Evolutionary conservation across 35 echinoderm and acorn worm species (phyloP).

Genomic region (Heliocidaris tuberculata): DNA sequence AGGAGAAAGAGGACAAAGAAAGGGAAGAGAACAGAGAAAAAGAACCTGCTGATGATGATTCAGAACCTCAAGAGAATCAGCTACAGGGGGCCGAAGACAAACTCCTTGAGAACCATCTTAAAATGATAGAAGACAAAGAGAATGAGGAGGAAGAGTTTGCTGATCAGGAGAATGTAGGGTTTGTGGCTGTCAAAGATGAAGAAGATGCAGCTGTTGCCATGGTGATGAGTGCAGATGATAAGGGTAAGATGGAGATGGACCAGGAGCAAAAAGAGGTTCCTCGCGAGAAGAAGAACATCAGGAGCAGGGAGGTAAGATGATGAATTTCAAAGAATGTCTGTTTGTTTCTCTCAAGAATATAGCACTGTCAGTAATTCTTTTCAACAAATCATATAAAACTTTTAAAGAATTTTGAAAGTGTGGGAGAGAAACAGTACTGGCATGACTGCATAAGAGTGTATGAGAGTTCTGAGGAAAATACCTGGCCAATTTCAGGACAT

Average conservation of each 20-base stretch:
- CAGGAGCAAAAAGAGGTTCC: not conserved
- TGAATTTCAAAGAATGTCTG: not conserved
- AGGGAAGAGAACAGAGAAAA: not conserved
- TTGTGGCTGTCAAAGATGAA: not conserved
- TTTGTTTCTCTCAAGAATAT: not conserved
- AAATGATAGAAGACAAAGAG: not conserved
- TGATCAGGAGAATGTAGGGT: not conserved
- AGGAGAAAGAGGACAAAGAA: not conserved
- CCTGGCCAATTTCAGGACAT: no score
- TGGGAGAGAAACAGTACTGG: no score
- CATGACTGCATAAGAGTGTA: no score
- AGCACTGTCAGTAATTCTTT: not conserved
- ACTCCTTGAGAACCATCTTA: not conserved
- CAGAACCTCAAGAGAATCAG: not conserved
- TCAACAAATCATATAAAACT: not conserved
- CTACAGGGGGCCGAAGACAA: not conserved
- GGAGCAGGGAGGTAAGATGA: conserved; percentile 25
- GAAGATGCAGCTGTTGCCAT: not conserved
- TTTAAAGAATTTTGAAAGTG: no score
- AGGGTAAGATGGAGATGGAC: not conserved
- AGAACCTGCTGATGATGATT: not conserved
- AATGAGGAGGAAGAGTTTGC: not conserved
- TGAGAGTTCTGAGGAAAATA: no score
- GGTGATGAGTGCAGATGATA: not conserved
- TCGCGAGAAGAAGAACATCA: not conserved